phyloP scores from a whole-genome alignment of 2,113 vertebrate species.

The Miniopterus natalensis region DNA sequence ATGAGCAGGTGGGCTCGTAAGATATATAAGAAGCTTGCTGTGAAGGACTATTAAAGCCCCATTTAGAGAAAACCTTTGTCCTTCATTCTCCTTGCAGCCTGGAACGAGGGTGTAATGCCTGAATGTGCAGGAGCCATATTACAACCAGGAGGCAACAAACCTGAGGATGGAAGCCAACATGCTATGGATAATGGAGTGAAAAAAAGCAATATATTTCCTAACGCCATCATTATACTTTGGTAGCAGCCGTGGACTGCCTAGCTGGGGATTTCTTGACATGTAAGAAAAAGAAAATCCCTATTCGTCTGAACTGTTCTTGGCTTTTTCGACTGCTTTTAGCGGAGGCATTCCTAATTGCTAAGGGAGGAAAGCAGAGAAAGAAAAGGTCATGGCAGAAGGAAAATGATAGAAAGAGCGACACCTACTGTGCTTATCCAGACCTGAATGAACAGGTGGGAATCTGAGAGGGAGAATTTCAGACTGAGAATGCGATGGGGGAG shows the following conservation, averaged over 20 bases:
- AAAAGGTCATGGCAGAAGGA: background rate
- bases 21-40: background rate
- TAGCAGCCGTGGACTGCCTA: background rate
- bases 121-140: background rate
- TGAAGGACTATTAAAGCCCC: background rate
- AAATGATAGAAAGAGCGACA: background rate
- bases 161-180: background rate
- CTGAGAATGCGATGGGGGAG: conserved; percentile 22
- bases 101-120: background rate
- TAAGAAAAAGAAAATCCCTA: background rate
- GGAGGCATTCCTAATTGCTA: background rate
- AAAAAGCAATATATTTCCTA: background rate
- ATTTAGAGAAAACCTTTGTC: background rate
- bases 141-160: background rate
- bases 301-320: background rate
- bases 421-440: background rate
- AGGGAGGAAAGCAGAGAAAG: background rate
- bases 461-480: background rate
- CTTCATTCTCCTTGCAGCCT: background rate
- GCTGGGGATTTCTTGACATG: background rate
- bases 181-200: background rate
- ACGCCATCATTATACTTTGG: background rate
- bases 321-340: background rate
- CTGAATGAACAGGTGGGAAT: background rate
- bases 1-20: background rate